Base-by-base conservation (phyloP, 1,140 invertebrate genomes). In the Trichonephila inaurata region DNA sequence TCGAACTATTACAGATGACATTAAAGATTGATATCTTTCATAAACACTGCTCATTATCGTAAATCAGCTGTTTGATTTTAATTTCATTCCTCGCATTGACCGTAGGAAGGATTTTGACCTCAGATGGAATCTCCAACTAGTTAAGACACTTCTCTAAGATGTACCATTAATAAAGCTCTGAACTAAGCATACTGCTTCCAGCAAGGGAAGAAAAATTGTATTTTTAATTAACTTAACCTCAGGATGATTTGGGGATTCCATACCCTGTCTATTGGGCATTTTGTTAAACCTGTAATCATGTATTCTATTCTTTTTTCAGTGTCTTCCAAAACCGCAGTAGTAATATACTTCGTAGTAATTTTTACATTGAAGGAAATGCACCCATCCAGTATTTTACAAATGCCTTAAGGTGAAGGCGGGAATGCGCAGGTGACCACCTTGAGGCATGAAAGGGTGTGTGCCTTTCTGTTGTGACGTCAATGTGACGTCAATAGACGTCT, bases 401-500 rank as follows among this genome's bases (percentile, higher is more conserved):
- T 60, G 91, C 91, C 77, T 60, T 21, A 19, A 92, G 91, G 91
- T 87, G n/a, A 66, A 87, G 64, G 64, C 33, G 82, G 61, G n/a
- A 19, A 77, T 61, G 16, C 62, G 28, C 91, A 92, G 82, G 83
- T 92, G 91, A 92, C 83, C 82, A 92, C 91, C 91, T 92, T 87
- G 24, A 87, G 91, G 91, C 91, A 51, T 10, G 51, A 69, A 87
- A 62, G 90, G 91, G 91, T 83, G 91, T 92, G 91, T 40, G 24
- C 40, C 51, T n/a, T 28, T 51, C 89, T 51, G 51, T 33, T 51
- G 62, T 87, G 82, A 92, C 91, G 90, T 92, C 90, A 92, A 92
- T 92, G 90, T 83, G 90, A 92, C 90, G 91, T 92, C 91, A 92
- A 92, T 92, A 21, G 61, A 72, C 40, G 21, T 72, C 64, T 92